Evolutionary conservation across 1,140 invertebrate genomes (phyloP).

Genomic region (Drosophila littoralis): DNA sequence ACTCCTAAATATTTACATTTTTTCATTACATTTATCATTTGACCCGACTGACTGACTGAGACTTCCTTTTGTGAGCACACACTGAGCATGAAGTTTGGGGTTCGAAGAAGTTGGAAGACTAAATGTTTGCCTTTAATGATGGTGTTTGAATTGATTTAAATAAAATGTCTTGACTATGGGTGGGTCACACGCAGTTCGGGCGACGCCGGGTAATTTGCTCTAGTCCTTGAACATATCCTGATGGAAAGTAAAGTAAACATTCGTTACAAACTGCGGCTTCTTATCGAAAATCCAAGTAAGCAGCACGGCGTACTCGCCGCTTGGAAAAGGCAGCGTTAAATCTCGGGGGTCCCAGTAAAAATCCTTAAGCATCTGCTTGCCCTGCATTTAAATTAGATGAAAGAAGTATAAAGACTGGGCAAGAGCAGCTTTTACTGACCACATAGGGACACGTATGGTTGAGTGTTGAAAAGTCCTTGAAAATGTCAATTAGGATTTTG

Average conservation of each 20-base stretch:
- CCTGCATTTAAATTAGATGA: neutral
- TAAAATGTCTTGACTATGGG: no score
- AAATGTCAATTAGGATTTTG: neutral
- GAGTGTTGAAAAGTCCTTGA: conserved; percentile 12
- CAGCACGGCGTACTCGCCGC: conserved; percentile 17
- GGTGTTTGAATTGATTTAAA: no score
- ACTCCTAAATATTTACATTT: no score
- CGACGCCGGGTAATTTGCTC: no score
- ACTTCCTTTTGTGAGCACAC: no score
- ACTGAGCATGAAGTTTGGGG: no score
- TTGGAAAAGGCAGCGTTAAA: conserved; percentile 16
- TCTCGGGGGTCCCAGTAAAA: conserved; percentile 8
- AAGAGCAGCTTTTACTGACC: neutral
- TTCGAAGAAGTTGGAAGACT: no score
- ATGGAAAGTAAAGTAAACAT: conserved; percentile 12
- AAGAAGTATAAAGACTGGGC: no score
- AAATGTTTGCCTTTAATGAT: no score
- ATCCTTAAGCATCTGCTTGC: conserved; percentile 11
- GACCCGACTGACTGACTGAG: no score
- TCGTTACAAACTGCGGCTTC: neutral
- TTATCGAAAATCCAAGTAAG: conserved; percentile 6
- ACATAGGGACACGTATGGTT: conserved; percentile 39
- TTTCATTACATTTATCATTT: no score
- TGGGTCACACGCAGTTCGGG: no score
- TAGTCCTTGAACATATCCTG: conserved; percentile 1